Base-by-base conservation (phyloP, 2,113 vertebrate species). In the Pomatorhinus ruficollis region DNA sequence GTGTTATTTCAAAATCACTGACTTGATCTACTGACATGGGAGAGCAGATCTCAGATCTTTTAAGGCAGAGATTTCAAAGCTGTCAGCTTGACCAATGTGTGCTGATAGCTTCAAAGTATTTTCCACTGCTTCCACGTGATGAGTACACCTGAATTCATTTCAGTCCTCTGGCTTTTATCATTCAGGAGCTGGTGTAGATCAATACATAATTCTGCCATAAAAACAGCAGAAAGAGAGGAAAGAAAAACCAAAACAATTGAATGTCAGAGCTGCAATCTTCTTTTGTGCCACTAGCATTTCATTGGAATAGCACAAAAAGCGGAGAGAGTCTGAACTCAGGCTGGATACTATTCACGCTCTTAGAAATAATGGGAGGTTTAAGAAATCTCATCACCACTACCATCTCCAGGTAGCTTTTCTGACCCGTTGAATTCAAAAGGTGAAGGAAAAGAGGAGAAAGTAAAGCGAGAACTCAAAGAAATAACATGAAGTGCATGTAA, bases 301-400 rank as follows among this genome's bases (percentile, higher is more conserved):
- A 75, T 52, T 44, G 31, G 40, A 40, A 39, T 31, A 74, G 35
- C 56, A 47, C 18, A 16, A 63, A 59, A 64, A 20, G 28, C 17
- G 21, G 56, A 68, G 23, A 75, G 37, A 31, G 20, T 70, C 71
- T 68, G 30, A 77, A 59, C 8, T 81, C 3, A 2, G 66, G n/a
- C 47, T 89, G 50, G 35, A 12, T 54, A 9, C 11, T 88, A 10
- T 21, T 83, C 49, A 15, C 6, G 33, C 0, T 0, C 19, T 79
- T 59, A 31, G 33, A 88, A 83, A 63, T 49, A 78, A n/a, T 24
- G n/a, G 21, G 14, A 63, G 31, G 3, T 31, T 86, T 64, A 37
- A 76, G 68, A 60, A 89, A 61, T 86, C 47, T 64, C 10, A 21
- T 54, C 31, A n/a, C 25, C 4, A 3, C 24, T 81, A 11, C 39